Percentiles rank a stretch among this genome's conserved stretches.
phyloP scores from a whole-genome alignment of 2,797 vertebrate genomes.

The Danio kyathit region DNA sequence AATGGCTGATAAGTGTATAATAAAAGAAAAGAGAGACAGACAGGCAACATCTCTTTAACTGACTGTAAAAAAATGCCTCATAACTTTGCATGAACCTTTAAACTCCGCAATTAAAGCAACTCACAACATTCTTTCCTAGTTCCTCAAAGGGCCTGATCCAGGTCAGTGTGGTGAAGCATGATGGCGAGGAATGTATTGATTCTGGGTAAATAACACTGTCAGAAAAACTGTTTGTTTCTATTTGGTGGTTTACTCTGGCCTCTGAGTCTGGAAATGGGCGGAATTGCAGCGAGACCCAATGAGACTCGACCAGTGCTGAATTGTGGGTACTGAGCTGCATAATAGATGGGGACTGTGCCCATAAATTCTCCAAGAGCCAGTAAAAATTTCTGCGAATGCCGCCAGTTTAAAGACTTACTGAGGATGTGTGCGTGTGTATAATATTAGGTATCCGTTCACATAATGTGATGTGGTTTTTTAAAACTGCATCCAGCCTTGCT shows the following conservation, averaged over 20 bases:
- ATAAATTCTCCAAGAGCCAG: slow-evolving; percentile 49
- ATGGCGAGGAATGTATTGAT: slow-evolving; percentile 39
- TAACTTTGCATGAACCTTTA: slow-evolving; percentile 31
- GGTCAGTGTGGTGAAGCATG: slow-evolving; percentile 33
- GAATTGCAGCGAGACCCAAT: slow-evolving; percentile 24
- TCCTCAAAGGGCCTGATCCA: slow-evolving; percentile 39
- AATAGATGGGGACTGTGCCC: slow-evolving; percentile 39
- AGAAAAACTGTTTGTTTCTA: slow-evolving; percentile 47
- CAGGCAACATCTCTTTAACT: slow-evolving; percentile 2
- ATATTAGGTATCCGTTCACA: slow-evolving; percentile 49
- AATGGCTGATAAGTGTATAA: slow-evolving; percentile 16
- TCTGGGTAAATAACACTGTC: slow-evolving; percentile 31
- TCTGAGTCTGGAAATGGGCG: background rate
- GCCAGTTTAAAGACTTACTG: slow-evolving; percentile 37
- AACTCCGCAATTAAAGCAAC: slow-evolving; percentile 38
- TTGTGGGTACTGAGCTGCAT: slow-evolving; percentile 44
- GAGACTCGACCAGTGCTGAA: slow-evolving; percentile 32
- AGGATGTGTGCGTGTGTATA: slow-evolving; percentile 25
- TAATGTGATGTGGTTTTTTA: slow-evolving; percentile 49
- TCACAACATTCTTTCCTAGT: slow-evolving; percentile 17
- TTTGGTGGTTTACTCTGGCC: slow-evolving; percentile 43
- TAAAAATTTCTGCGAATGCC: slow-evolving; percentile 48
- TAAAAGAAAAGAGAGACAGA: slow-evolving; percentile 13
- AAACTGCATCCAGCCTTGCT: slow-evolving; percentile 49
- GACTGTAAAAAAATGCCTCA: slow-evolving; percentile 25